These are phyloP conservation scores for Leucoraja ocellata DNA, from an alignment of 2,797 vertebrate species.

Conservation along the genomic window DNA sequence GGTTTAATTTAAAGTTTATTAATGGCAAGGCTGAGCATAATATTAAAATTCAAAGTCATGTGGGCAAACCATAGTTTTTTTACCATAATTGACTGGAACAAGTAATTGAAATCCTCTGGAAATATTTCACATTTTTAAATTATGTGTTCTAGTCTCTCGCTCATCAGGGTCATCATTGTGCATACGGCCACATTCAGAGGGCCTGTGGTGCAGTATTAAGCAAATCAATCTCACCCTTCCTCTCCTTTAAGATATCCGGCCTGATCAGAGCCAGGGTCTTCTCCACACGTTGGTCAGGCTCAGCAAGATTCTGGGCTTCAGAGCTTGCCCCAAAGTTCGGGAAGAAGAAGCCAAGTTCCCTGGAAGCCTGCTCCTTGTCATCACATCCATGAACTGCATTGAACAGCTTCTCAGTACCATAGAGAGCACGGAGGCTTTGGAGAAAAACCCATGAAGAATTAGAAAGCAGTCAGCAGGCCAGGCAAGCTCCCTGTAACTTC, in stretches of 20 bases:
- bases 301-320: slow-evolving; percentile 52
- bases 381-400: slow-evolving; percentile 76
- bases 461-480: background rate
- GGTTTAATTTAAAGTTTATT: background rate
- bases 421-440: slow-evolving; percentile 74
- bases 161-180: background rate
- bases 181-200: too few relatives aligned
- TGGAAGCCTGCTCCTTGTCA: slow-evolving; percentile 63
- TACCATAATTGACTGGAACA: background rate
- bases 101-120: background rate
- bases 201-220: background rate
- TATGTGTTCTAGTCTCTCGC: too few relatives aligned
- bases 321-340: slow-evolving; percentile 61
- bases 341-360: slow-evolving; percentile 78
- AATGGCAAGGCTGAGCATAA: background rate
- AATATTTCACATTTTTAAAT: background rate
- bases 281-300: slow-evolving; percentile 51
- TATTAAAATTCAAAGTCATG: background rate
- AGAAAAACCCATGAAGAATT: slow-evolving; percentile 42
- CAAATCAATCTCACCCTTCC: slow-evolving; percentile 55
- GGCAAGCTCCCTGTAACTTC: background rate
- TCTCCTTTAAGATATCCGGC: slow-evolving; percentile 61
- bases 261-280: slow-evolving; percentile 68
- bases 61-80: background rate
- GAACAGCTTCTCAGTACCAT: slow-evolving; percentile 70